Evolutionary conservation across 1,140 invertebrate genomes (phyloP), one percentile per base, ranked within the genome.

Genomic region (Matsumurasca onukii): DNA sequence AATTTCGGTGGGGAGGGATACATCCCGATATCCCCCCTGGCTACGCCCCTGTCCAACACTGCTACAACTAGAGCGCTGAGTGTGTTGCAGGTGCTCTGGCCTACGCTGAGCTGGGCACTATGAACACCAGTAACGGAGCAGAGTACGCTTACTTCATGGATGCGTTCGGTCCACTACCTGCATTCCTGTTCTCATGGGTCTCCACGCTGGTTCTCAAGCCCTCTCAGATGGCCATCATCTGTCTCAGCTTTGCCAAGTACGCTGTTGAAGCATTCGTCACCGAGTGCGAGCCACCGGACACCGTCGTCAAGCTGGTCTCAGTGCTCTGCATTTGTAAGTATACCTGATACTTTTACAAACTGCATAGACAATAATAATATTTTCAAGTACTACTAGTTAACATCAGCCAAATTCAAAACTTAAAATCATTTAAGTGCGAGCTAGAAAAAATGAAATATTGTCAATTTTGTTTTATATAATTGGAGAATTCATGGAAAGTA

Each of bases 111-210:
- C 82, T 97, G 76, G 94, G 94, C 72, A 95, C 93, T 52, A 92
- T 93, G 91, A 93, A 94, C 79, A 93, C 94, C 63, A 94, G 93
- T 74, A 95, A 94, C 63, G 94, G 94, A 45, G 94, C 91, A 31
- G 94, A 97, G 78, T 96, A 95, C 81, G 92, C 93, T 27, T 96
- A 96, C 77, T 93, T 94, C 77, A 91, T 94, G 88, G 90, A 93
- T 76, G 92, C 92, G 48, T 94, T 93, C 80, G 93, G 93, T 68
- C 88, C 91, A 71, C 86, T 94, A 63, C 91, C 93, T 55, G 93
- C 93, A 69, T 97, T 95, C 80, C 83, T 97, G 34, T 96, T 95
- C 80, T 92, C 91, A 74, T 96, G 94, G 94, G 91, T 93, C 73
- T 93, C 91, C 49, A 92, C 94, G 39, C 83, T 97, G 74, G 90